Conservation (phyloP, 2,113 vertebrate genomes). For the Onychostruthus taczanowskii region DNA sequence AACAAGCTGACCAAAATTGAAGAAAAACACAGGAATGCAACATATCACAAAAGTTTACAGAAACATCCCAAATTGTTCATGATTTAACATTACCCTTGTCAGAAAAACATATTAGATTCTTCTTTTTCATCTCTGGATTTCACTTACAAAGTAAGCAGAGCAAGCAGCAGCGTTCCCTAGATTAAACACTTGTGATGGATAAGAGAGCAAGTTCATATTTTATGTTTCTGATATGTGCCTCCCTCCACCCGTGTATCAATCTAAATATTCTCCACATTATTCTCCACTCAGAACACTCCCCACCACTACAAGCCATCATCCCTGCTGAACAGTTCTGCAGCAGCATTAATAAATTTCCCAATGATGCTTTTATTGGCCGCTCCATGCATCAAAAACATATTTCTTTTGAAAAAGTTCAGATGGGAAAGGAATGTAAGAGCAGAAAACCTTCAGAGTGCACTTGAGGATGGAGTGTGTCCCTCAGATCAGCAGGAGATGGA, state of each 20-base stretch:
- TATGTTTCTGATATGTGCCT: constrained; percentile 56
- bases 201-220: constrained; percentile 65
- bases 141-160: constrained; percentile 63
- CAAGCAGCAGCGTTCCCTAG: constrained; percentile 32
- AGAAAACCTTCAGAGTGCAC: constrained; percentile 9
- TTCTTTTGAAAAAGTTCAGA: constrained; percentile 22
- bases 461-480: neutral
- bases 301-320: constrained; percentile 6
- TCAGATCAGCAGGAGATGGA: neutral
- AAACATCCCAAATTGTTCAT: constrained; percentile 60
- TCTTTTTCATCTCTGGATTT: constrained; percentile 67
- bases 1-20: constrained; percentile 60
- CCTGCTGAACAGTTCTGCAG: constrained; percentile 36
- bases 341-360: constrained; percentile 67
- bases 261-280: constrained; percentile 49
- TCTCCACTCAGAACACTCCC: constrained; percentile 60
- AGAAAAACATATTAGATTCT: constrained; percentile 60
- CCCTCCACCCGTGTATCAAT: constrained; percentile 48
- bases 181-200: constrained; percentile 72
- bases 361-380: constrained; percentile 64
- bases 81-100: constrained; percentile 64
- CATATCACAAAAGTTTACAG: constrained; percentile 65
- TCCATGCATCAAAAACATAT: constrained; percentile 58
- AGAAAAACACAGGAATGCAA: constrained; percentile 29
- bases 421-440: constrained; percentile 15